Base-by-base conservation (phyloP, 2,113 vertebrate species). In the Aphyosemion australe region DNA sequence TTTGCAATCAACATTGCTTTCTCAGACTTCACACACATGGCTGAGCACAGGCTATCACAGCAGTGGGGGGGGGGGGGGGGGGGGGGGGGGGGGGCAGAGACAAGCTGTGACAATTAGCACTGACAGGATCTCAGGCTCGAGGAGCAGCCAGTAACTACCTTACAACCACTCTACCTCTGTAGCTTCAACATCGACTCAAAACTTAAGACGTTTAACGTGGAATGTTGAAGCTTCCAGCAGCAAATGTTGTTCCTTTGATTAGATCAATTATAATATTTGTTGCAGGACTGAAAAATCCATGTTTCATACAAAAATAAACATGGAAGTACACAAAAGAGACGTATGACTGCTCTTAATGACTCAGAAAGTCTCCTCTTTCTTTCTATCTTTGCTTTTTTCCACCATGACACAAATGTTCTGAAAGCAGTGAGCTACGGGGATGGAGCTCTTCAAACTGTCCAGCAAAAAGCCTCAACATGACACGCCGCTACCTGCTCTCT, bases 1-100 rank as follows among this genome's bases (percentile, higher is more conserved):
- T 78, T 72, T 76, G 69, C 69, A 84, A 89, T 89, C 78, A 82
- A 61, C 56, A 47, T 50, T 48, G 55, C 61, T 79, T 80, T 74
- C 65, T 78, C 70, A 80, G 71, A 67, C 74, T 64, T 67, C 69
- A 58, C 69, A 79, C 80, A 76, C 82, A 76, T 61, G 72, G 56
- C 66, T 78, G 64, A 73, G 70, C 77, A 66, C 65, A 58, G 39
- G n/a, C 65, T 70, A 66, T 78, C 73, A 55, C 66, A 31, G 39
- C 10, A 49, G 37, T 13, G 47, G 65, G 13, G 59, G 52, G 61
- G 55, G 63, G 54, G 62, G 62, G 54, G 72, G 65, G 67, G 21
- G 47, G 65, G 15, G 59, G 52, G 61, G 55, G 63, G 54, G 62
- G 62, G 54, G 72, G 65, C 64, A 21, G 12, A 68, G 61, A 64